Percentiles rank a stretch among this genome's conserved stretches.
These are phyloP conservation scores for Pontoporia blainvillei DNA, from an alignment of 2,113 vertebrate species.

Conservation along the genomic window DNA sequence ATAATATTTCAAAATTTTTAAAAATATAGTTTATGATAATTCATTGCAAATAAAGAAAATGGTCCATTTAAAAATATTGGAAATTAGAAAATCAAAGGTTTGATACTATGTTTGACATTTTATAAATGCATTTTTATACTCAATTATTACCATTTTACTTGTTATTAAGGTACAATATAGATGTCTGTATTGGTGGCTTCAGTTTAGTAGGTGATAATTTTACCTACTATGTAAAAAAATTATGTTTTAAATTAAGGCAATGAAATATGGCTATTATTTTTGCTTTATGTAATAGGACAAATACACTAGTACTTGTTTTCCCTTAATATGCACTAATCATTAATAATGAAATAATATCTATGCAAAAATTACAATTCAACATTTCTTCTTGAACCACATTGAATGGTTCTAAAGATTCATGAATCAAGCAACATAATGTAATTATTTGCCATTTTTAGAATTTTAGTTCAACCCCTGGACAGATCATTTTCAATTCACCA, in stretches of 20 bases:
- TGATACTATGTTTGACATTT: background rate
- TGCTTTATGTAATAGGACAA: background rate
- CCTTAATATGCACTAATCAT: background rate
- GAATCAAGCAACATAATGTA: constrained; percentile 33
- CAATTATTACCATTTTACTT: background rate
- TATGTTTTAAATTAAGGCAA: background rate
- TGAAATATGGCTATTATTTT: background rate
- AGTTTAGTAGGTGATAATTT: background rate
- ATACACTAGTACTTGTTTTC: background rate
- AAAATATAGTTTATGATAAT: background rate
- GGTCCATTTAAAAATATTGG: background rate
- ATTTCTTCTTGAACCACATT: constrained; percentile 16
- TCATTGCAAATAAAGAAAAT: background rate
- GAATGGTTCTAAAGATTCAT: constrained; percentile 39
- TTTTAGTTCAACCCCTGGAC: constrained; percentile 69
- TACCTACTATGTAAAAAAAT: background rate
- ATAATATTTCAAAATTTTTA: background rate
- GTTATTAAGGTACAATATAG: background rate
- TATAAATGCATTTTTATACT: background rate
- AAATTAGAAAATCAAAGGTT: background rate
- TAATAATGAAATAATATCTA: constrained; percentile 41
- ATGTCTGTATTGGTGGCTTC: background rate
- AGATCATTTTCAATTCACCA: constrained; percentile 61
- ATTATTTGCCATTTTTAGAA: constrained; percentile 60
- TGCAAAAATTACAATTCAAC: constrained; percentile 16